phyloP scores from a whole-genome alignment of 1,140 invertebrate species.

The Heliothis subflexa region DNA sequence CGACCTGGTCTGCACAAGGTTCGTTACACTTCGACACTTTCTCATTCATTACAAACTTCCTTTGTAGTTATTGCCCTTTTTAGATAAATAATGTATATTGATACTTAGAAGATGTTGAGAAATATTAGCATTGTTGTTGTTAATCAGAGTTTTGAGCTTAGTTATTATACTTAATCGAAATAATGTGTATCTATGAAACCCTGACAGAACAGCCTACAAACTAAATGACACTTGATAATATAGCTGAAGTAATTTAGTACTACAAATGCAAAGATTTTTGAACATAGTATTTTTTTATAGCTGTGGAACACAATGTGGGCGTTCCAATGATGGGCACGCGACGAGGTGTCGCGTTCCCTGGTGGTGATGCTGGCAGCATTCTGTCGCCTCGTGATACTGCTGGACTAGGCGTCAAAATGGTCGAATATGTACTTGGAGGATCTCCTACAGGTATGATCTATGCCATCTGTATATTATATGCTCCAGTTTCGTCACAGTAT shows the following conservation, averaged over 20 bases:
- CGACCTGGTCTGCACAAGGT: slow-evolving; percentile 95
- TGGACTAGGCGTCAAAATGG: slow-evolving; percentile 98
- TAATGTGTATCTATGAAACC: too few relatives aligned
- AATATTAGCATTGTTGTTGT: too few relatives aligned
- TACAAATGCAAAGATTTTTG: background rate
- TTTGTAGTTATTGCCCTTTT: too few relatives aligned
- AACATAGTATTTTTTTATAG: slow-evolving; percentile 49
- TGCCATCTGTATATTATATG: too few relatives aligned
- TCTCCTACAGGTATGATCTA: slow-evolving; percentile 90
- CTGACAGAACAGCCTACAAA: too few relatives aligned
- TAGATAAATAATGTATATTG: too few relatives aligned
- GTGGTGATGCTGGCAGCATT: slow-evolving; percentile 87
- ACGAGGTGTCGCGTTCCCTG: slow-evolving; percentile 87
- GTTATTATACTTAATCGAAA: too few relatives aligned
- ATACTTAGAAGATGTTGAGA: too few relatives aligned
- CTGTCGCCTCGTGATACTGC: slow-evolving; percentile 91
- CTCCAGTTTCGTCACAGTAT: too few relatives aligned
- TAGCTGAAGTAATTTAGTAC: too few relatives aligned
- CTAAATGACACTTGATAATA: too few relatives aligned
- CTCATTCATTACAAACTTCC: background rate
- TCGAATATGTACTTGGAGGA: slow-evolving; percentile 97
- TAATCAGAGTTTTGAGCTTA: too few relatives aligned
- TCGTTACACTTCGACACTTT: slow-evolving; percentile 51
- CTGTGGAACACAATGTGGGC: slow-evolving; percentile 91
- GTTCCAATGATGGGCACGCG: slow-evolving; percentile 91